These are phyloP conservation scores for Galleria mellonella DNA, from an alignment of 1,140 invertebrate species.

Conservation along the genomic window DNA sequence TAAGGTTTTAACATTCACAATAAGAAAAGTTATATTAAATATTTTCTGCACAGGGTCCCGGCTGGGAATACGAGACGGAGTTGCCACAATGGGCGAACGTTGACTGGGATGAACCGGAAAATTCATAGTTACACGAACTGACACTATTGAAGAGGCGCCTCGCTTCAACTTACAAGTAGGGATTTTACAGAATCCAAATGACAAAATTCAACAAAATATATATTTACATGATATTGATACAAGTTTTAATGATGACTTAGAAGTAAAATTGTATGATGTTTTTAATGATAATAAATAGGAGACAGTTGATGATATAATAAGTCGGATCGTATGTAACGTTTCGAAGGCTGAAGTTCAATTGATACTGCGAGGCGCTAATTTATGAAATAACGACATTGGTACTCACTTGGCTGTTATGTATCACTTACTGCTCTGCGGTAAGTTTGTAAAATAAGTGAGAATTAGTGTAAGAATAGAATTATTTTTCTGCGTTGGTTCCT, in stretches of 20 bases:
- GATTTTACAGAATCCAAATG: constrained; percentile 4
- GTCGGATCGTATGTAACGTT: not conserved
- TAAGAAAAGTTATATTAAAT: not conserved
- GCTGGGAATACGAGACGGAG: constrained; percentile 92
- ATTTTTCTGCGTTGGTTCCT: constrained; percentile 26
- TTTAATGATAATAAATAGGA: no score
- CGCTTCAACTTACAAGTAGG: constrained; percentile 22
- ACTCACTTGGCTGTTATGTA: constrained; percentile 39
- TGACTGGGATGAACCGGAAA: constrained; percentile 83
- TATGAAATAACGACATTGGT: constrained; percentile 9
- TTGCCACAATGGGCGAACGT: constrained; percentile 90
- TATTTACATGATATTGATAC: constrained; percentile 4
- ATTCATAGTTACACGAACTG: constrained; percentile 55
- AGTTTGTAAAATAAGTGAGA: constrained; percentile 59
- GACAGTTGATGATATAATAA: no score
- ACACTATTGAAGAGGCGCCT: constrained; percentile 39
- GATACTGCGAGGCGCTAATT: constrained; percentile 21
- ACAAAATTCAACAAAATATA: constrained; percentile 2
- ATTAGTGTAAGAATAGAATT: constrained; percentile 28
- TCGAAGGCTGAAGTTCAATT: not conserved
- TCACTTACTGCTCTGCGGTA: constrained; percentile 37
- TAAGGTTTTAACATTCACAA: not conserved
- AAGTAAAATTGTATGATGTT: no score
- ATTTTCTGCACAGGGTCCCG: constrained; percentile 79
- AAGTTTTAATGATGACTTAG: no score